Base-by-base conservation (phyloP, 2,888 invertebrate genomes). In the Laothoe populi region DNA sequence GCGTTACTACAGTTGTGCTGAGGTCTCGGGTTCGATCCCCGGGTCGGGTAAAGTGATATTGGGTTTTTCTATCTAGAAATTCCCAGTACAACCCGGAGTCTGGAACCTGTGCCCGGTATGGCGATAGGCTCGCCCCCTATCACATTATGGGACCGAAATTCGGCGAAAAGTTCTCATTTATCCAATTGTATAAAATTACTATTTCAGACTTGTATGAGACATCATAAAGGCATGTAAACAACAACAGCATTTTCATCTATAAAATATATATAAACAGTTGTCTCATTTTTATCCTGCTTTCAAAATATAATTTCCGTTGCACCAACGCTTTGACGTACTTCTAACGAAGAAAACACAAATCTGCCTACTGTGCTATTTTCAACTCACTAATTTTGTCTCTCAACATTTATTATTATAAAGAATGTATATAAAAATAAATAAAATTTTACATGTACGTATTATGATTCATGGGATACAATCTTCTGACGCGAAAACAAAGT, bases 361-460 rank as follows among this genome's bases (percentile, higher is more conserved):
- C 19, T 35, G 35, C 5, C 49, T 16, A 31, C 31, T 19, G 31
- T 31, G 19, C 35, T 53, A 53, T 53, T 53, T 35, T 31, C 31
- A 11, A 31, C 53, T 10, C 19, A 21, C 53, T 53, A 53, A 35
- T 53, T 53, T 53, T 35, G 35, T 53, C 31, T 49, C 13, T 38
- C 31, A 35, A 53, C 53, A 35, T 53, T 53, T 53, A 53, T 53
- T 48, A 48, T 48, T 53, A 35, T 21, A 53, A 53, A 35, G 53
- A 53, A 53, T 65, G 63, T 65, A 63, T 63, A 62, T 68, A 63
- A 64, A 72, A 66, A 61, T 67, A 35, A 53, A 35, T 35, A 53
- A 53, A 1, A 19, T 35, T 35, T 53, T 1, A 35, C 23, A 46
- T 46, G 3, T 10, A 19, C 53, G 16, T 31, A 21, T 21, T 11